Percentiles rank a stretch among this genome's conserved stretches.
These are phyloP conservation scores for Greenwoodochromis staneri DNA, from an alignment of 2,113 vertebrate species.

Conservation along the genomic window DNA sequence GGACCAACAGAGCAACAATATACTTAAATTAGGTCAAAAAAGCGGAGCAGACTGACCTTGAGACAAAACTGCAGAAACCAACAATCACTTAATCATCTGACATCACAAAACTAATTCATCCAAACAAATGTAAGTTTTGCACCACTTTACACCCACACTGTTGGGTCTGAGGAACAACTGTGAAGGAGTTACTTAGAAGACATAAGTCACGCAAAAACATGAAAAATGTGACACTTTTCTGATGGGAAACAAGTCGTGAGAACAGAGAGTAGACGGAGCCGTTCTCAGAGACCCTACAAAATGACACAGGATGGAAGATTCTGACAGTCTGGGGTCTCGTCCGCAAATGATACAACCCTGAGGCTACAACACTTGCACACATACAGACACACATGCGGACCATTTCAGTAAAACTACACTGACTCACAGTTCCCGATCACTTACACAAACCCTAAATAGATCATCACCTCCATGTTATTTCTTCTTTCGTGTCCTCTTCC, in stretches of 20 bases:
- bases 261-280: not conserved
- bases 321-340: constrained; percentile 12
- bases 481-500: not conserved
- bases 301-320: constrained; percentile 11
- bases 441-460: not conserved
- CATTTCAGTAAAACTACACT: not conserved
- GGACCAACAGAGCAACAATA: not conserved
- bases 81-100: not conserved
- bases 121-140: not conserved
- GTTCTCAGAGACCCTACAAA: constrained; percentile 28
- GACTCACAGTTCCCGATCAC: not conserved
- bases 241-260: constrained; percentile 1
- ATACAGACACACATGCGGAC: not conserved
- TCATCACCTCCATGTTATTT: not conserved
- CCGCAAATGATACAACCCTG: not conserved
- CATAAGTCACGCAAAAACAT: accelerated
- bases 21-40: not conserved
- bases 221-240: not conserved
- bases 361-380: not conserved
- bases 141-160: no score
- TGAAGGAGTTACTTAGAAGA: not conserved
- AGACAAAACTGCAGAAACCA: not conserved
- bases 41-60: not conserved
- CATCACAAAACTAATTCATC: not conserved
- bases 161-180: not conserved